Percentiles rank a stretch among this genome's conserved stretches.
Conservation (phyloP, 2,797 vertebrate genomes). For the Manis javanica region DNA sequence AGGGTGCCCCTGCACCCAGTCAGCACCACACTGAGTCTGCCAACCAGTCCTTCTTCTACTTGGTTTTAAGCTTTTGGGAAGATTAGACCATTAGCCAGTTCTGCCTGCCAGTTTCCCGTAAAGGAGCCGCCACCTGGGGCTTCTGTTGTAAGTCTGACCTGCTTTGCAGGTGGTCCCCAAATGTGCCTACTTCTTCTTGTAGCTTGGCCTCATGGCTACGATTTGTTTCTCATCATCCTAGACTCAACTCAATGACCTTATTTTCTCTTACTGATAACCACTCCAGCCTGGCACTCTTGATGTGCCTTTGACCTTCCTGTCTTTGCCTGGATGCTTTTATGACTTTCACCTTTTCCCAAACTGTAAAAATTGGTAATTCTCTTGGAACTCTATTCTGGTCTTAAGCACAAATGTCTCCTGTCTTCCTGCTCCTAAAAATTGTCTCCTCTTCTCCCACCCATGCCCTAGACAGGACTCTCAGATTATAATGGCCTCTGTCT, state of each 20-base stretch:
- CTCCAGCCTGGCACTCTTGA: neutral
- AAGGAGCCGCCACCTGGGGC: neutral
- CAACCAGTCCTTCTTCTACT: neutral
- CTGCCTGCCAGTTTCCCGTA: neutral
- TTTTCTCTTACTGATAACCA: neutral
- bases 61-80: neutral
- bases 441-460: neutral
- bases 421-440: neutral
- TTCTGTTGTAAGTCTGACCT: neutral
- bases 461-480: neutral
- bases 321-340: neutral
- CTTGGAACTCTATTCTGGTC: neutral
- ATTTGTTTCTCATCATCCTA: neutral
- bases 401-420: neutral
- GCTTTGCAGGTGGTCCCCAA: neutral
- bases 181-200: neutral
- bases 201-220: neutral
- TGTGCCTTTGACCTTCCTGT: neutral
- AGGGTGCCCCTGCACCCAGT: neutral
- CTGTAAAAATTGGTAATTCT: neutral
- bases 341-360: neutral
- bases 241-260: neutral
- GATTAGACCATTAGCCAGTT: neutral
- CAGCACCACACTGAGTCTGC: neutral
- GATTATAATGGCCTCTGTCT: neutral